phyloP scores from a whole-genome alignment of 2,888 invertebrate species.

The Dilophus febrilis region DNA sequence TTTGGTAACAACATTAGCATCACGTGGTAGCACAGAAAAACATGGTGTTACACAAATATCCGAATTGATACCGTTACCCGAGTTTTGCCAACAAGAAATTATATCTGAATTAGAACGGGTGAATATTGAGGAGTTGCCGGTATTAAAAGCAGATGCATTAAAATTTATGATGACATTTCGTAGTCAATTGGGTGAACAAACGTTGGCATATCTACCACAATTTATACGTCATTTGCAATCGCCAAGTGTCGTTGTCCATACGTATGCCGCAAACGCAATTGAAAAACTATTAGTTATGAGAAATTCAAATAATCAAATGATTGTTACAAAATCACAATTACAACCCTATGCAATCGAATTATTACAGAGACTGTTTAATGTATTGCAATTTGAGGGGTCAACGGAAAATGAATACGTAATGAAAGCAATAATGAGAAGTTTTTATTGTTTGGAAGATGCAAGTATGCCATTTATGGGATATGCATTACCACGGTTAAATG shows the following conservation, averaged over 20 bases:
- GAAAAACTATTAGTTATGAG: constrained; percentile 75
- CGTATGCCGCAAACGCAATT: constrained; percentile 83
- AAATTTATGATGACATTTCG: constrained; percentile 95
- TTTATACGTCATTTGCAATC: constrained; percentile 61
- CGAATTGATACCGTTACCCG: constrained; percentile 71
- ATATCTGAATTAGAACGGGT: constrained; percentile 64
- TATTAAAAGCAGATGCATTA: constrained; percentile 89
- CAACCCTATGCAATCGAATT: constrained; percentile 49
- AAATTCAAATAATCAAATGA: constrained; percentile 34
- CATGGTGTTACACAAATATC: constrained; percentile 86
- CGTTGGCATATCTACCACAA: constrained; percentile 58
- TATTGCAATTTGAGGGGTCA: constrained; percentile 53
- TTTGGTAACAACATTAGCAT: constrained; percentile 86
- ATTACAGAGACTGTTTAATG: constrained; percentile 57
- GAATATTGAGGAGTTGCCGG: constrained; percentile 70
- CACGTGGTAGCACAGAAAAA: constrained; percentile 73
- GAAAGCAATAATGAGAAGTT: constrained; percentile 90
- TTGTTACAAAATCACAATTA: constrained; percentile 45
- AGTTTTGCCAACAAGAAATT: constrained; percentile 78
- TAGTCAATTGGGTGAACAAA: constrained; percentile 65
- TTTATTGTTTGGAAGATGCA: constrained; percentile 63
- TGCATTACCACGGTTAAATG: constrained; percentile 70
- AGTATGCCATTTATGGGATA: constrained; percentile 63
- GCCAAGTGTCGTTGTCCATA: constrained; percentile 75
- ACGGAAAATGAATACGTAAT: constrained; percentile 95